Evolutionary conservation across 2,888 invertebrate species (phyloP), one percentile per base, ranked within the genome.

Genomic region (Subacronicta megacephala): DNA sequence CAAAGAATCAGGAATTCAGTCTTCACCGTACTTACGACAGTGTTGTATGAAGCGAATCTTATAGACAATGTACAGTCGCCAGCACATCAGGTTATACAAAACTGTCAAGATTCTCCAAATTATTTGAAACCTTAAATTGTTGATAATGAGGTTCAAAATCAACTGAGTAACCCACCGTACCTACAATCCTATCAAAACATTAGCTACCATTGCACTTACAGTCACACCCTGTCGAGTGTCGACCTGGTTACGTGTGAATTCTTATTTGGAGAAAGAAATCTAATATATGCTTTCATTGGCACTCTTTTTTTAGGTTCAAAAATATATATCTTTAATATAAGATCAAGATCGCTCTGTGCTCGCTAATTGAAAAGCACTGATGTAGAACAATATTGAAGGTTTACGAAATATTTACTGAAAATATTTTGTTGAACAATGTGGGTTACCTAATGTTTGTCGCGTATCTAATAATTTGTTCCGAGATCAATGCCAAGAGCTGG

Each of bases 221-320:
- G 51, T 52, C 59, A 55, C 45, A 42, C 44, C 42, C 35, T 26
- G 26, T 26, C 20, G 20, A 20, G 7, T 38, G 17, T 35, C 51
- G 49, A 55, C 55, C 66, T 71, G 56, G 55, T 58, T 53, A 57
- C 47, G 51, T 52, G 51, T 12, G 66, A 45, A 52, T 49, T 58
- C 29, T 51, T 17, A 45, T 54, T 67, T 23, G 35, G 17, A 20
- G 47, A 72, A 59, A 59, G 52, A 59, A 75, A 72, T 75, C 68
- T 50, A 73, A 64, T 73, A 55, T 52, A 72, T 72, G 44, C 50
- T 55, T 62, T 72, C 67, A 72, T 72, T 72, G 62, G 45, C 20
- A 57, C 49, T 54, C 53, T 43, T 54, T 37, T 31, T 38, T 50
- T 29, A 36, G 47, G 29, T 38, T 36, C 55, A 49, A 43, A 40